Evolutionary conservation across 2,888 invertebrate species (phyloP).

Genomic region (Bedellia somnulentella): DNA sequence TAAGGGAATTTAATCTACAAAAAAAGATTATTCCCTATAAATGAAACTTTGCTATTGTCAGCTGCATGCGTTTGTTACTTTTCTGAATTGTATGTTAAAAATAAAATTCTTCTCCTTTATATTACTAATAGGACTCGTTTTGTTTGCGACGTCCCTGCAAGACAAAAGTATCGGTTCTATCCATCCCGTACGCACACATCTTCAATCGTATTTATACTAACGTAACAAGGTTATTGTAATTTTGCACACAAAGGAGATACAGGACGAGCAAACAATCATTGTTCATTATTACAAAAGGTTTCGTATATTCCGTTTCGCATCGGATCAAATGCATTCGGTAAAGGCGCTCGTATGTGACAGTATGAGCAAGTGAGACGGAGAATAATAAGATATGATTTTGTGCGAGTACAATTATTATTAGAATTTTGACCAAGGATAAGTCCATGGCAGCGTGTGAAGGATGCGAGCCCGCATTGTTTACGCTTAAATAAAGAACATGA

Average conservation of each 20-base stretch:
- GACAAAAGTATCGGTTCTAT: conserved; percentile 56
- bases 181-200: conserved; percentile 51
- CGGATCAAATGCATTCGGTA: conserved; percentile 52
- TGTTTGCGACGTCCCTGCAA: conserved; percentile 57
- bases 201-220: conserved; percentile 38
- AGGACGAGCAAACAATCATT: conserved; percentile 60
- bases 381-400: conserved; percentile 19
- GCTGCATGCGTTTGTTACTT: conserved; percentile 51
- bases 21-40: conserved; percentile 60
- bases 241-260: conserved; percentile 57
- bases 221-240: conserved; percentile 60
- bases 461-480: conserved; percentile 53
- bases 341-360: conserved; percentile 33
- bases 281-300: conserved; percentile 61
- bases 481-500: conserved; percentile 54
- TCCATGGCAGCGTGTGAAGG: conserved; percentile 57
- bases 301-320: conserved; percentile 56
- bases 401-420: conserved; percentile 56
- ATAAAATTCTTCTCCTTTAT: conserved; percentile 59
- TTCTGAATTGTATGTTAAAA: conserved; percentile 58
- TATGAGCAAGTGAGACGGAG: conserved; percentile 31
- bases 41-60: conserved; percentile 54
- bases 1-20: conserved; percentile 57
- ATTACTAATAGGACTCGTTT: conserved; percentile 55
- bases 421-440: conserved; percentile 60